Conservation (phyloP, 2,888 invertebrate genomes). For the Cosmia trapezina region DNA sequence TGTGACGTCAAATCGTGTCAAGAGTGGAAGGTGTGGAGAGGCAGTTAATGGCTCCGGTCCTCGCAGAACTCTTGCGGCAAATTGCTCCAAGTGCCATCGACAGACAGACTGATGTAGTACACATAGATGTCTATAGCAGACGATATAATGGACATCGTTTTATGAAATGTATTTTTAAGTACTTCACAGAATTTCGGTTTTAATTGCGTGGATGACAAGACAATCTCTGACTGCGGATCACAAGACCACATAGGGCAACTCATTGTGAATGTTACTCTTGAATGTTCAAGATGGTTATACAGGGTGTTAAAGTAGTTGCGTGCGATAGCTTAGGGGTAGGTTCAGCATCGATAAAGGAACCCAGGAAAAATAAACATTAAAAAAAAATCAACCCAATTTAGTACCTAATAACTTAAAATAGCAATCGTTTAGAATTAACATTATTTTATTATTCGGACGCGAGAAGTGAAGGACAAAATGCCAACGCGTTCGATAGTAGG, state of each 20-base stretch:
- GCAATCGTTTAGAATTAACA: no score
- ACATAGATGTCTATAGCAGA: slow-evolving; percentile 10
- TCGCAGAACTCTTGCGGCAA: slow-evolving; percentile 48
- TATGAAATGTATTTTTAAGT: slow-evolving; percentile 28
- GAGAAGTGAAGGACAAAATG: no score
- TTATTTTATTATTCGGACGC: no score
- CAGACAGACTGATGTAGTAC: slow-evolving; percentile 29
- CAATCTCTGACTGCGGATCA: neutral
- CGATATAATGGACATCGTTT: slow-evolving; percentile 24
- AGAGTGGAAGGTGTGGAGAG: slow-evolving; percentile 36
- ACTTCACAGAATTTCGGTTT: neutral
- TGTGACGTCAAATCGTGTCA: slow-evolving; percentile 28
- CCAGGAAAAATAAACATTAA: no score
- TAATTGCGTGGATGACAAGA: neutral
- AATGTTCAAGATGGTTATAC: no score
- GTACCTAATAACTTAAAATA: no score
- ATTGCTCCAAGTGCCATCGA: slow-evolving; percentile 47
- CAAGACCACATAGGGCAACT: neutral
- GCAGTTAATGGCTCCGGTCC: slow-evolving; percentile 50
- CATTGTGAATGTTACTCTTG: no score
- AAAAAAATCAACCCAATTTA: no score
- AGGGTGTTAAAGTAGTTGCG: no score
- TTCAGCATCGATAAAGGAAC: no score
- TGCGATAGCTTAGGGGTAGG: no score
- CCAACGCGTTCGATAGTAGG: no score